phyloP scores from a whole-genome alignment of 2,113 vertebrate species.

The Microcebus lehilahytsara region DNA sequence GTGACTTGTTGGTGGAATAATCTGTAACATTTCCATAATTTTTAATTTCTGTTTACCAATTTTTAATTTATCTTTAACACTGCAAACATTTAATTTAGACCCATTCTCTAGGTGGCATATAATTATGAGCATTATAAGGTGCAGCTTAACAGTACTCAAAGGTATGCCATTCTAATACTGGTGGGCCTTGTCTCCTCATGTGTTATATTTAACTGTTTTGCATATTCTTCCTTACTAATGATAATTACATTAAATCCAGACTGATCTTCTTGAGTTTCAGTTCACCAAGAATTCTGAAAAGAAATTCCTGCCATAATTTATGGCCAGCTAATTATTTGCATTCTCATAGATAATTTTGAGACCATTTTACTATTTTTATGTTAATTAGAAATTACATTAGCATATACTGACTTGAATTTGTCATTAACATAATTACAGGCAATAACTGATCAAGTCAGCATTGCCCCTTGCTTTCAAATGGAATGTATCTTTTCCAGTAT shows the following conservation, averaged over 20 bases:
- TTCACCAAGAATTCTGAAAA: slow-evolving; percentile 56
- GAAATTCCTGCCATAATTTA: slow-evolving; percentile 22
- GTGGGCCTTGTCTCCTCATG: neutral
- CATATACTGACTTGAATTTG: neutral
- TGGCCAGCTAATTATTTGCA: neutral
- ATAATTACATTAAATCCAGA: slow-evolving; percentile 1
- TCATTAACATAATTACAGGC: neutral
- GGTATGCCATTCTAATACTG: neutral
- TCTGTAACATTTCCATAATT: neutral
- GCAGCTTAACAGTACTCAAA: neutral
- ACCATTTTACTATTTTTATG: slow-evolving; percentile 35
- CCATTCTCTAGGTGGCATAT: neutral
- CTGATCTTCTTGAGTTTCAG: slow-evolving; percentile 21
- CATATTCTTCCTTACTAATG: neutral
- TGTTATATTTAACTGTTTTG: neutral
- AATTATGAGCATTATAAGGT: neutral
- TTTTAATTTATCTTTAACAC: neutral
- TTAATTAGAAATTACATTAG: slow-evolving; percentile 19
- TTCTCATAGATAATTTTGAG: slow-evolving; percentile 50
- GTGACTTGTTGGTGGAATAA: slow-evolving; percentile 1
- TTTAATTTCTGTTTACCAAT: neutral
- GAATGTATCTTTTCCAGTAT: neutral
- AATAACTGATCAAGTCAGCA: neutral
- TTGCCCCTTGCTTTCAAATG: neutral
- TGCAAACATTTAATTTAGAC: slow-evolving; percentile 27